Base-by-base conservation (phyloP, 1,140 invertebrate genomes). In the Steinernema feltiae region DNA sequence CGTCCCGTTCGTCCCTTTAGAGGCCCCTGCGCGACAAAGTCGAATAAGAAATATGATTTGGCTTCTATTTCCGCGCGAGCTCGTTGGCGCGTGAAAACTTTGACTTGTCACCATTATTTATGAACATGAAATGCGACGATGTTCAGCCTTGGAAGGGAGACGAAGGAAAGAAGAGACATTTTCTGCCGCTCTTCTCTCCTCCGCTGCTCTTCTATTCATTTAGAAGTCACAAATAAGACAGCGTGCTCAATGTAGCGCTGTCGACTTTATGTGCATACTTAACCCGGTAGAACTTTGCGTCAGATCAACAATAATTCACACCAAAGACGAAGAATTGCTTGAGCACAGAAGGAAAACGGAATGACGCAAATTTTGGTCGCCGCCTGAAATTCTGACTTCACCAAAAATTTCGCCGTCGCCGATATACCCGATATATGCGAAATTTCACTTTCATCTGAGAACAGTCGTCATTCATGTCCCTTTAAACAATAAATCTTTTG, bases 71-170 rank as follows among this genome's bases (percentile, higher is more conserved):
- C 41, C 41, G 41, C 53, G 24, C 12, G 24, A 27, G 53, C 53
- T 63, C 53, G 53, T 12, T 27, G 15, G 53, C 24, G 53, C 53
- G 53, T 63, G 53, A 63, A 63, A 63, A 63, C 53, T 63, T 63
- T 63, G 53, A 63, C 24, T 63, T 63, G 53, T 63, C 53, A 63
- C 24, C 53, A 12, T 27, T 63, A 17, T 63, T 63, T 63, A 27
- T 63, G 53, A 63, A 63, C 53, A 63, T 27, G 53, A 63, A 27
- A 12, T 3, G 53, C 53, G 12, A 21, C 53, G 53, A 27, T 63
- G 24, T 27, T 63, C 53, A 63, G 53, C 53, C 53, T 63, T 63
- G 53, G 53, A 15, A 27, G 24, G 24, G 24, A 27, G 3, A 27
- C 15, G 53, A 63, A n/a, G 53, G 3, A 15, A 27, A 27, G 41